Evolutionary conservation across 2,888 invertebrate genomes (phyloP).

Genomic region (Pediacus dermestoides): DNA sequence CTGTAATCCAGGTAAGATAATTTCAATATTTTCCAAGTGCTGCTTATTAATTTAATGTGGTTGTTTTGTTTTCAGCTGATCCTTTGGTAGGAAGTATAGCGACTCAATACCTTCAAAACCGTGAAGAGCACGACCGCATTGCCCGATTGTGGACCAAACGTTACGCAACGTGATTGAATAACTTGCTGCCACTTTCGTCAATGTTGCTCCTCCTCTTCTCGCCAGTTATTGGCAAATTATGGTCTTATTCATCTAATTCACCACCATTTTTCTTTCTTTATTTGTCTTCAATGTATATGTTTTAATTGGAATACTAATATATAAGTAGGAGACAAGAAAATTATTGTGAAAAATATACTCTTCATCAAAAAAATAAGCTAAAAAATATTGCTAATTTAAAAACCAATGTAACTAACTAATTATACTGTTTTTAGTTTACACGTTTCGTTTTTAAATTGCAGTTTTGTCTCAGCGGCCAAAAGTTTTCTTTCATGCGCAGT

Average conservation of each 20-base stretch:
- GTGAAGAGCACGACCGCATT: conserved; percentile 96
- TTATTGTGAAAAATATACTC: conserved; percentile 33
- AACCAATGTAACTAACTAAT: too few relatives aligned
- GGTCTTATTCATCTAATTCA: conserved; percentile 37
- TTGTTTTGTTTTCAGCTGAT: conserved; percentile 67
- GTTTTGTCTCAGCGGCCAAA: too few relatives aligned
- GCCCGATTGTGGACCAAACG: conserved; percentile 98
- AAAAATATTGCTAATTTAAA: too few relatives aligned
- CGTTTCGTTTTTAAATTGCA: too few relatives aligned
- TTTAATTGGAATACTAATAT: too few relatives aligned
- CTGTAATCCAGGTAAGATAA: conserved; percentile 88
- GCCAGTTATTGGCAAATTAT: conserved; percentile 46
- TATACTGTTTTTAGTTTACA: too few relatives aligned
- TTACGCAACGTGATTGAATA: conserved; percentile 81
- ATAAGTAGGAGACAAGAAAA: conserved; percentile 30
- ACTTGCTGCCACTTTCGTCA: conserved; percentile 38
- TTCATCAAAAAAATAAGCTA: conserved; percentile 25
- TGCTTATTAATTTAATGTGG: conserved; percentile 13
- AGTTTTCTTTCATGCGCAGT: too few relatives aligned
- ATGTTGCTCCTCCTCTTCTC: conserved; percentile 44
- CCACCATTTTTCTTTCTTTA: conserved; percentile 26
- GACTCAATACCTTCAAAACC: conserved; percentile 94
- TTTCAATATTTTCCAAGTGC: not conserved
- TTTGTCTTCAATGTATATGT: conserved; percentile 28
- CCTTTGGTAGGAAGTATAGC: conserved; percentile 97